These are phyloP conservation scores for Delphinus delphis DNA, from an alignment of 2,113 vertebrate species.

Conservation along the genomic window DNA sequence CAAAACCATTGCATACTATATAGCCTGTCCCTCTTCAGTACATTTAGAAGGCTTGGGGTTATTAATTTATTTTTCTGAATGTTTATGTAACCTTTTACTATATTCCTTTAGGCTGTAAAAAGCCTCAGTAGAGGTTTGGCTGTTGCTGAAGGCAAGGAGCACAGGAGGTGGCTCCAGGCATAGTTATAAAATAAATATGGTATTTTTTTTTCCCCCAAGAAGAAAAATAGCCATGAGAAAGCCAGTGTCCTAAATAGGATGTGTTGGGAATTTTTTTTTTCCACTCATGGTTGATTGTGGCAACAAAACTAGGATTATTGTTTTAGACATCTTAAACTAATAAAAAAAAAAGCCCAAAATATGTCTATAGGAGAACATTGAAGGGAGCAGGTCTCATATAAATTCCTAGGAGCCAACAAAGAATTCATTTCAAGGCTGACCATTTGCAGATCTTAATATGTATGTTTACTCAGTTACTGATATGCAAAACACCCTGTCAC, in stretches of 20 bases:
- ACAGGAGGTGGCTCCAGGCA: constrained; percentile 60
- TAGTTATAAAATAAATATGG: constrained; percentile 31
- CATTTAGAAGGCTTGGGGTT: constrained; percentile 46
- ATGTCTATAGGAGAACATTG: not conserved
- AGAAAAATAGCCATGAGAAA: constrained; percentile 65
- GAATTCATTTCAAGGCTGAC: constrained; percentile 36
- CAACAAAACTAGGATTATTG: constrained; percentile 46
- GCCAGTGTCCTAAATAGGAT: constrained; percentile 33
- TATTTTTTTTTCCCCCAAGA: not conserved
- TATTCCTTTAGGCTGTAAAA: constrained; percentile 42
- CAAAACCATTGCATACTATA: constrained; percentile 23
- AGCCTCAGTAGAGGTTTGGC: constrained; percentile 46
- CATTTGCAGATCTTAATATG: constrained; percentile 12
- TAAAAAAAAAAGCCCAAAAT: not conserved
- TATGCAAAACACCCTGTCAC: constrained; percentile 40
- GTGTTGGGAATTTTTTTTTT: not conserved
- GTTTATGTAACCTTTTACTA: constrained; percentile 51
- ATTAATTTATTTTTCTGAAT: constrained; percentile 45
- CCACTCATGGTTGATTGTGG: not conserved
- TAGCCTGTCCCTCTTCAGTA: not conserved
- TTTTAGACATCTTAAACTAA: constrained; percentile 15
- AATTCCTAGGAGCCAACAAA: constrained; percentile 1
- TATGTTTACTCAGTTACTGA: constrained; percentile 31
- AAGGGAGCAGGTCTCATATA: not conserved
- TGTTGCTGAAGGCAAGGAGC: constrained; percentile 46